Base-by-base conservation (phyloP, 2,797 vertebrate genomes). In the Mormyrops attenuatus region DNA sequence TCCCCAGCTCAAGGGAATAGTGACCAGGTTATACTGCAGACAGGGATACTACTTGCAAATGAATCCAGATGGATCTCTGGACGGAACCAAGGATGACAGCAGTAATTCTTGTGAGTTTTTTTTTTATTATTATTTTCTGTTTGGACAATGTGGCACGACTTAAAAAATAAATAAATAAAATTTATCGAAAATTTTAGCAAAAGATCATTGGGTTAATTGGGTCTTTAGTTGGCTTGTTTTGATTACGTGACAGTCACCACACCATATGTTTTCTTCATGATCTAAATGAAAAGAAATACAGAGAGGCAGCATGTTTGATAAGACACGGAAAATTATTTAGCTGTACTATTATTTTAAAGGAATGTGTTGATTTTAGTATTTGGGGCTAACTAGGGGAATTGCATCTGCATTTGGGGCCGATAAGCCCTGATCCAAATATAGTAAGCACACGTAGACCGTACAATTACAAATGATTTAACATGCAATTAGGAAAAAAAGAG, bases 1-100 rank as follows among this genome's bases (percentile, higher is more conserved):
- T 98, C 98, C 98, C 95, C 98, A 99, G 96, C 98, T 99, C 96
- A 99, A 99, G 97, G 98, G 98, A 93, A 99, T 99, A 96, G 98
- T 99, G 97, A 99, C 98, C 97, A 98, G 98, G 96, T 97, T 99
- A 97, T 99, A 99, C 96, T 99, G 98, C 97, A 98, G 98, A 95
- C 98, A 99, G 97, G 98, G 98, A 93, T 99, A 98, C 97, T 99
- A 99, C 97, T 98, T 99, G 96, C 98, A 99, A 96, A 98, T 99
- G 98, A 97, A 98, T 96, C 97, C 98, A 90, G 98, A 99, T 97
- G 98, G 98, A 97, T 97, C 97, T 97, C 95, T 99, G 95, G 98
- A 99, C 89, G 98, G 98, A 95, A 99, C 98, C 96, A 99, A 99
- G 97, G 98, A 99, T 94, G 98, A 99, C 97, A 98, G 97, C 97